Percentiles rank a stretch among this genome's conserved stretches.
These are phyloP conservation scores for Drosophila kikkawai DNA, from an alignment of 1,140 invertebrate genomes.

Conservation along the genomic window DNA sequence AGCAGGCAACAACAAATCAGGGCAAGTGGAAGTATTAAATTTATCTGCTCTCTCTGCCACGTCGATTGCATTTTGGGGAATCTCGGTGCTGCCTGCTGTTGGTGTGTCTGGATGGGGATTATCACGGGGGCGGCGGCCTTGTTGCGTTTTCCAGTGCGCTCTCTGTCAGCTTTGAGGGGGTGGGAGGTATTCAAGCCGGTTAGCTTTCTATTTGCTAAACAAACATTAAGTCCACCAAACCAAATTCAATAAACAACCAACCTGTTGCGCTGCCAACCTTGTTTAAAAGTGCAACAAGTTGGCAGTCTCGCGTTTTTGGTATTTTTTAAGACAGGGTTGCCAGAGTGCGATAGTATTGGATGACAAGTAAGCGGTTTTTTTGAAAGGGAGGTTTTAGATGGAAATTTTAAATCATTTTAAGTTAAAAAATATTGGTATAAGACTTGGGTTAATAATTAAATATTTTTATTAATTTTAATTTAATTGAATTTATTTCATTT, in stretches of 20 bases:
- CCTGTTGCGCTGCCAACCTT: constrained; percentile 41
- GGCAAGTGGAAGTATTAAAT: constrained; percentile 50
- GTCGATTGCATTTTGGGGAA: constrained; percentile 78
- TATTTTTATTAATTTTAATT: no score
- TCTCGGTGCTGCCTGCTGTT: background rate
- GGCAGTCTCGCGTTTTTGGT: background rate
- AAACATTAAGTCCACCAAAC: constrained; percentile 29
- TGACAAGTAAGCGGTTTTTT: background rate
- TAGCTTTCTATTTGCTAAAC: constrained; percentile 51
- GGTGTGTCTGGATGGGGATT: constrained; percentile 4
- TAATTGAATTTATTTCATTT: no score
- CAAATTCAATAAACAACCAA: constrained; percentile 54
- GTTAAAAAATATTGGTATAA: no score
- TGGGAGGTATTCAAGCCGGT: constrained; percentile 16
- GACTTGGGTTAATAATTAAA: no score
- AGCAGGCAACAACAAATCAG: constrained; percentile 56
- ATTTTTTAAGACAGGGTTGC: background rate
- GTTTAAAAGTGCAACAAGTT: background rate
- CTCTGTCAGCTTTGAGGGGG: constrained; percentile 11
- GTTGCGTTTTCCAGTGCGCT: constrained; percentile 5
- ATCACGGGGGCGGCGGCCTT: background rate
- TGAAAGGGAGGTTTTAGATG: background rate
- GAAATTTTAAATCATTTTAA: no score
- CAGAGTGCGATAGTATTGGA: fast-evolving
- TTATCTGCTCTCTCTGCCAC: constrained; percentile 70